These are phyloP conservation scores for Trachymyrmex cornetzi DNA, from an alignment of 1,140 invertebrate genomes.

Conservation along the genomic window DNA sequence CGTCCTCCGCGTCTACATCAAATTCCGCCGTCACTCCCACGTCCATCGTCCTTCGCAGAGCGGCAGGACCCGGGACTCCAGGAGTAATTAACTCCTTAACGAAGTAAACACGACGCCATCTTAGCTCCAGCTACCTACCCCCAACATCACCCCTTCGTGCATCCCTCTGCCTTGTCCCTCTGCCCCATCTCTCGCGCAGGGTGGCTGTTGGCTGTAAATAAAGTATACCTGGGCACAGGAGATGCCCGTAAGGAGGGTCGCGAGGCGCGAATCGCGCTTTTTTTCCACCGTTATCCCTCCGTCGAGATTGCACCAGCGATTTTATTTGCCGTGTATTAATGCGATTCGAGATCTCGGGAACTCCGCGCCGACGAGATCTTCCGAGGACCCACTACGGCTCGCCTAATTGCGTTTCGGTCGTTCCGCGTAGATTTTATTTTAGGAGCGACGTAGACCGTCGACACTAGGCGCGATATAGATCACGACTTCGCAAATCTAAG, in stretches of 20 bases:
- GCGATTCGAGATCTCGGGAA: slow-evolving; percentile 71
- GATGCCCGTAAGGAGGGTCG: slow-evolving; percentile 46
- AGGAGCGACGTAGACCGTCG: slow-evolving; percentile 6
- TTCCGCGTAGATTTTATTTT: slow-evolving; percentile 49
- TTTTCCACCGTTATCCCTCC: slow-evolving; percentile 57
- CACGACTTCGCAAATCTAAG: slow-evolving; percentile 1
- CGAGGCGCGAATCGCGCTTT: slow-evolving; percentile 73
- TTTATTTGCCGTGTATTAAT: slow-evolving; percentile 81
- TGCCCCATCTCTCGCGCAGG: slow-evolving; percentile 6
- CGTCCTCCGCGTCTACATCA: slow-evolving; percentile 77
- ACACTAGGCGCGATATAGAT: slow-evolving; percentile 22
- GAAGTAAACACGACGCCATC: slow-evolving; percentile 87
- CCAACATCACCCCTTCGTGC: slow-evolving; percentile 64
- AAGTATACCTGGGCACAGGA: slow-evolving; percentile 70
- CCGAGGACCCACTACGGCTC: slow-evolving; percentile 41
- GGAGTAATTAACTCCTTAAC: slow-evolving; percentile 87
- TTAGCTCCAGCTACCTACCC: slow-evolving; percentile 79
- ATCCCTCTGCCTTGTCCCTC: slow-evolving; percentile 40
- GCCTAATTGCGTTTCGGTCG: slow-evolving; percentile 56
- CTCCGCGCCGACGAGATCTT: slow-evolving; percentile 59
- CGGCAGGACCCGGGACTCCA: slow-evolving; percentile 80
- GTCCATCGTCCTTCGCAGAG: slow-evolving; percentile 79
- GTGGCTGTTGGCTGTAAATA: slow-evolving; percentile 57
- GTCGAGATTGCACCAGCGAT: slow-evolving; percentile 74
- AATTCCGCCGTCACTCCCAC: slow-evolving; percentile 78